Conservation (phyloP, 2,888 invertebrate genomes). For the Tubiluchus corallicola region DNA sequence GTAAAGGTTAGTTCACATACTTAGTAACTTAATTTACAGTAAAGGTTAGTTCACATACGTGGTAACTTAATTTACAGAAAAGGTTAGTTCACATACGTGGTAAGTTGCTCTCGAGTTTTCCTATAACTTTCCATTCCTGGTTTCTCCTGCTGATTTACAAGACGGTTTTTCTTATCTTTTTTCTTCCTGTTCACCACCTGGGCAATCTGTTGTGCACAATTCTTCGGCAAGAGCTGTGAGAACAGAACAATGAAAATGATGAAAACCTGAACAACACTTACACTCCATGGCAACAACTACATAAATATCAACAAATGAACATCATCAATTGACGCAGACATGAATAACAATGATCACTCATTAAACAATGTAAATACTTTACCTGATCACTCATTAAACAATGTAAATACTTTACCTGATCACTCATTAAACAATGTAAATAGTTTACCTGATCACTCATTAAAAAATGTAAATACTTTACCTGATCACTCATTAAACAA, state of each 20-base stretch:
- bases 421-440: no score
- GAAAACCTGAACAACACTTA: constrained; percentile 6
- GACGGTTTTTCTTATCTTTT: constrained; percentile 61
- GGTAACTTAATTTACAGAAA: no score
- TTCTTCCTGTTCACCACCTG: constrained; percentile 63
- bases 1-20: no score
- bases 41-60: no score
- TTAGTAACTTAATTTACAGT: no score
- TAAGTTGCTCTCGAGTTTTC: constrained; percentile 84
- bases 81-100: constrained; percentile 48
- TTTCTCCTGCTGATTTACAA: constrained; percentile 53
- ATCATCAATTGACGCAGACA: constrained; percentile 98
- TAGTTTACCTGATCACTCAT: no score
- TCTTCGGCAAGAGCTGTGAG: constrained; percentile 58
- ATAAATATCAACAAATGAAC: constrained; percentile 36
- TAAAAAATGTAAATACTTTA: no score
- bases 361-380: no score
- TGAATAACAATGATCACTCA: no score
- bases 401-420: no score
- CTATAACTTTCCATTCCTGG: constrained; percentile 91
- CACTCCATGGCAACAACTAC: constrained; percentile 7
- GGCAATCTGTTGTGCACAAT: constrained; percentile 75
- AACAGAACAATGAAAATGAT: constrained; percentile 11
- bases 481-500: no score
- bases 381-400: no score